These are phyloP conservation scores for Montipora capricornis DNA, from an alignment of 64 coral and sea anemone species.

Conservation along the genomic window DNA sequence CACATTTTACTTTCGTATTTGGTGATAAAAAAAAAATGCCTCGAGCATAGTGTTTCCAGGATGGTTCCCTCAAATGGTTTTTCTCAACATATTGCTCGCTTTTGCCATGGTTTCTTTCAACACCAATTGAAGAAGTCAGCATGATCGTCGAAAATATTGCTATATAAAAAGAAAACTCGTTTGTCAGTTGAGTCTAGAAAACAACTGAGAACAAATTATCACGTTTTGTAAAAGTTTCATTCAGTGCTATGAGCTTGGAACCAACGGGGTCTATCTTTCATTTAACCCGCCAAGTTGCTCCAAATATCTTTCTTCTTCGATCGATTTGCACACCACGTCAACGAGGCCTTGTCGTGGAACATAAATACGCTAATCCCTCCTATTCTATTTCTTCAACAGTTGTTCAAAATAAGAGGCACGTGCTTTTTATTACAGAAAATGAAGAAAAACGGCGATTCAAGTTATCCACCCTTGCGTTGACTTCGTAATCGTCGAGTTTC, in stretches of 20 bases:
- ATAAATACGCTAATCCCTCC: not conserved
- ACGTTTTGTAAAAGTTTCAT: not conserved
- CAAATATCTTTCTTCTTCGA: too few relatives aligned
- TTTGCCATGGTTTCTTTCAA: not conserved
- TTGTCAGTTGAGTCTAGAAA: too few relatives aligned
- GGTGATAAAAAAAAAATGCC: slow-evolving; percentile 3
- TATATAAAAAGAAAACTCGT: too few relatives aligned
- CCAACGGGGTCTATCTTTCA: not conserved
- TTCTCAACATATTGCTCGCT: not conserved
- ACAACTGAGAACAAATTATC: not conserved
- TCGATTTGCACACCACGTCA: not conserved
- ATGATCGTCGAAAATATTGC: too few relatives aligned
- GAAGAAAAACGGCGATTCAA: too few relatives aligned
- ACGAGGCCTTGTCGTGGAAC: too few relatives aligned
- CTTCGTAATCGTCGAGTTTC: too few relatives aligned
- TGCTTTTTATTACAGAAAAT: too few relatives aligned
- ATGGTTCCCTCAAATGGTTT: not conserved
- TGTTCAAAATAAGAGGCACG: too few relatives aligned
- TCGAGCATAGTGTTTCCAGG: slow-evolving; percentile 20
- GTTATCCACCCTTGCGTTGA: too few relatives aligned
- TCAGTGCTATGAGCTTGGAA: not conserved
- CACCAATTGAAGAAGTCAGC: not conserved
- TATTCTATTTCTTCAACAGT: too few relatives aligned
- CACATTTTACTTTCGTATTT: not conserved
- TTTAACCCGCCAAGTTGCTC: not conserved